phyloP scores from a whole-genome alignment of 2,888 invertebrate species.

The Portevinia maculata region DNA sequence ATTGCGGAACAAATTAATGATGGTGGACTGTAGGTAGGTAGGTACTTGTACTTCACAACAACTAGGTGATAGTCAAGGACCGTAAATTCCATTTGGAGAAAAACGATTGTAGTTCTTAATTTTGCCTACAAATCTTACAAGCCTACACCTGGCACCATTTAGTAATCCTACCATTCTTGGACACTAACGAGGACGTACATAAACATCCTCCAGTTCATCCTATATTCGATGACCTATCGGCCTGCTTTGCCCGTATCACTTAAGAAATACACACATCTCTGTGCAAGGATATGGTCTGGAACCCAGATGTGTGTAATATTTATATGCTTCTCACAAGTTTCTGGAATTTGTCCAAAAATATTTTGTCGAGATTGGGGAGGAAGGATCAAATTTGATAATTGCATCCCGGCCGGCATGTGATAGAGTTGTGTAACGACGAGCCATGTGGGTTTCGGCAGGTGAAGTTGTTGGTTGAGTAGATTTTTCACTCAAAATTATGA shows the following conservation, averaged over 20 bases:
- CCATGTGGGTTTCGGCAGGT: not conserved
- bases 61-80: slow-evolving; percentile 25
- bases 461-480: not conserved
- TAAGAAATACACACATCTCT: slow-evolving; percentile 34
- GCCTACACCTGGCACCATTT: slow-evolving; percentile 59
- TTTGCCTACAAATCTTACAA: slow-evolving; percentile 54
- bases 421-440: slow-evolving; percentile 20
- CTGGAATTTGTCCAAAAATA: slow-evolving; percentile 73
- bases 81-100: slow-evolving; percentile 49
- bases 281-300: slow-evolving; percentile 3
- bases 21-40: slow-evolving; percentile 9
- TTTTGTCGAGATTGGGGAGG: slow-evolving; percentile 57
- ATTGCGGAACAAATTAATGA: not conserved
- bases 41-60: slow-evolving; percentile 30
- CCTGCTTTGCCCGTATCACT: slow-evolving; percentile 59
- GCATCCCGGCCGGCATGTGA: slow-evolving; percentile 26
- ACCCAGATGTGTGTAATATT: slow-evolving; percentile 68
- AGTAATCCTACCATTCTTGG: slow-evolving; percentile 54
- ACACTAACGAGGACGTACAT: slow-evolving; percentile 49
- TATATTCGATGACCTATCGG: slow-evolving; percentile 61
- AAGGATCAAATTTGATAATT: slow-evolving; percentile 73
- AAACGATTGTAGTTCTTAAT: slow-evolving; percentile 16
- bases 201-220: slow-evolving; percentile 49
- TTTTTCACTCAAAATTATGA: slow-evolving; percentile 39
- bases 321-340: slow-evolving; percentile 70